Conservation (phyloP, 1,140 invertebrate genomes). For the Bacillus rossius region DNA sequence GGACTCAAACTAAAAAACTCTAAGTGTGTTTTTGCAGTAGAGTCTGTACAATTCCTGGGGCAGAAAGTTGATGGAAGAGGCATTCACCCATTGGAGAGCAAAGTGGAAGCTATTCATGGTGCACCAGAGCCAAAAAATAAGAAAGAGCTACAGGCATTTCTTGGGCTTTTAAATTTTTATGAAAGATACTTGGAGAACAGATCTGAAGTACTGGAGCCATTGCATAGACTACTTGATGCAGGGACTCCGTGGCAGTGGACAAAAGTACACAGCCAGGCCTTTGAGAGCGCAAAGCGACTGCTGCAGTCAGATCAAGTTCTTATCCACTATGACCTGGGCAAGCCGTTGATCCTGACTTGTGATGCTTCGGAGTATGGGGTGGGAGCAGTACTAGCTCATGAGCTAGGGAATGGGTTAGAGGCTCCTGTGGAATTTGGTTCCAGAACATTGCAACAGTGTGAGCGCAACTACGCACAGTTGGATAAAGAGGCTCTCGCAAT, state of each 20-base stretch:
- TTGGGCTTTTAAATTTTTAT: conserved; percentile 23
- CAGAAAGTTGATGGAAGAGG: conserved; percentile 22
- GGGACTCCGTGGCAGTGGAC: conserved; percentile 26
- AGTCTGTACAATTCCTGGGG: conserved; percentile 21
- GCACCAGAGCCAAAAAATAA: conserved; percentile 18
- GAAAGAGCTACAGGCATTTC: conserved; percentile 19
- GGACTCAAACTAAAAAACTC: no score
- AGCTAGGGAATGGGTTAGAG: conserved; percentile 30
- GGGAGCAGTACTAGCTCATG: conserved; percentile 23
- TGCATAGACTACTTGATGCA: conserved; percentile 25
- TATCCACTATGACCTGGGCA: conserved; percentile 35
- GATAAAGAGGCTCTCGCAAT: conserved; percentile 50
- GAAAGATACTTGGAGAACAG: conserved; percentile 30
- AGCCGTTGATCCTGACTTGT: conserved; percentile 38
- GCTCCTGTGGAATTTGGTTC: conserved; percentile 43
- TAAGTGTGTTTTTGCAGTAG: neutral
- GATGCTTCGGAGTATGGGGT: conserved; percentile 40
- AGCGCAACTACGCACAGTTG: conserved; percentile 46
- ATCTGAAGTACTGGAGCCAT: conserved; percentile 22
- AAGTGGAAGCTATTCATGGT: conserved; percentile 7
- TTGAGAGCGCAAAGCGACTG: conserved; percentile 31
- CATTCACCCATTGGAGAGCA: conserved; percentile 8
- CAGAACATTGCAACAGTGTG: conserved; percentile 35
- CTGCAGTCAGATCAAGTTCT: conserved; percentile 31
- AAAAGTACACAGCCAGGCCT: conserved; percentile 23